Base-by-base conservation (phyloP, 92 coral and sea anemone species). In the Isaurus tuberculatus region DNA sequence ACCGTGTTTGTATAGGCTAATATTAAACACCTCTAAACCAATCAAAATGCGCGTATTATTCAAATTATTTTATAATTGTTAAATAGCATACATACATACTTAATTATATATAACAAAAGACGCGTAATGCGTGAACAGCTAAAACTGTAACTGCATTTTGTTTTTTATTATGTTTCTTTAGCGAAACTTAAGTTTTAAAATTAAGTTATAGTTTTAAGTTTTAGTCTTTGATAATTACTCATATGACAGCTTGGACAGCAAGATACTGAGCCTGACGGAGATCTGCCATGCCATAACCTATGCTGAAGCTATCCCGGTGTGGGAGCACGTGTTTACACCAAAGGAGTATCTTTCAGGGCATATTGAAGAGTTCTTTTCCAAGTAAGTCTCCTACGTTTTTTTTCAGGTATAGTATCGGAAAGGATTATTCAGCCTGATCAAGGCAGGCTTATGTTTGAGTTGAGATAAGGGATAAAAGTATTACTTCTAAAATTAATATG, bases 311-410 rank as follows among this genome's bases (percentile, higher is more conserved):
- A 94, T 96, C 80, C 99, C 98, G 11, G 99, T 96, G 30, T 96
- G 99, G 99, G 99, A 96, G 85, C 99, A 96, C 88, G 87, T 88
- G 80, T 96, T 96, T 75, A 98, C 99, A 8, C 99, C 99, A 10
- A 95, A 94, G 57, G 99, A 96, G 53, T 96, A 94, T 40, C 93
- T 96, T 60, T 93, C 94, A 79, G 92, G 95, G 17, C 99, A 96
- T 9, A 74, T 92, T 51, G 99, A 96, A 75, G 99, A 96, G 72
- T 96, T 96, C 86, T 96, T 96, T 79, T 90, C 98, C 78, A 96
- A 94, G 99, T 96, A 80, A 73, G 98, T 53, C 25, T 55, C 57
- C 10, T 0, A 61, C 23, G 10, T 17, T n/a, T 55, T 0, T 19
- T 20, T 20, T 55, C 8, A 0, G 8, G 23, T n/a, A n/a, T n/a